Conservation (phyloP, 2,797 vertebrate genomes). For the Pangasius djambal region DNA sequence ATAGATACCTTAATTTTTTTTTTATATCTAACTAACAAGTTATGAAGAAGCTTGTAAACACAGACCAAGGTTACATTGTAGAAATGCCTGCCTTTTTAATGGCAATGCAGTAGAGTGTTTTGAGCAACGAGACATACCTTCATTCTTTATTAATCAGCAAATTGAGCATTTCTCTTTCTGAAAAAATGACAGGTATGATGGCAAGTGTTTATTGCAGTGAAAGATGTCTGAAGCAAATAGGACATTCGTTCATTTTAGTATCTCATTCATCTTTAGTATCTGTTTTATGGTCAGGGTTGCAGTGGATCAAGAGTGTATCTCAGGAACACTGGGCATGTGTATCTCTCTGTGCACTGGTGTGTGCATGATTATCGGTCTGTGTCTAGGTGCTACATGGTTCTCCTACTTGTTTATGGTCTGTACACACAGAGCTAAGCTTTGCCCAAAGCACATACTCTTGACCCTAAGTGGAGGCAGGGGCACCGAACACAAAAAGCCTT, state of each 20-base stretch:
- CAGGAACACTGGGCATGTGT: conserved; percentile 6
- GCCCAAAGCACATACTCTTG: conserved; percentile 47
- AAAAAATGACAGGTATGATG: neutral
- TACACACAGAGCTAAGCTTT: conserved; percentile 46
- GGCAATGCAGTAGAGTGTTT: neutral
- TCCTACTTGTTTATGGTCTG: conserved; percentile 46
- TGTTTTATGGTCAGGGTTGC: neutral
- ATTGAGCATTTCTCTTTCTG: neutral
- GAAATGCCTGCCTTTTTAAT: neutral
- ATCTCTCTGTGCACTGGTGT: neutral
- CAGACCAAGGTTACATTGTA: neutral
- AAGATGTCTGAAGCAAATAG: neutral
- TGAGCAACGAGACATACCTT: neutral
- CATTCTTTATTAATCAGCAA: neutral
- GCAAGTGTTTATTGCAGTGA: neutral
- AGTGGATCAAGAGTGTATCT: neutral
- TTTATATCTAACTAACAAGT: neutral
- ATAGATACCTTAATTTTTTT: neutral
- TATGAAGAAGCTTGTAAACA: neutral
- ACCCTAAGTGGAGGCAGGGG: conserved; percentile 42
- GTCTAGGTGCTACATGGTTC: conserved; percentile 41
- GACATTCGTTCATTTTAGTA: neutral
- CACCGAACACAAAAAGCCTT: conserved; percentile 38
- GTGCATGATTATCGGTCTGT: conserved; percentile 33
- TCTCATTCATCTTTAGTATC: neutral